Evolutionary conservation across 2,113 vertebrate genomes (phyloP).

Genomic region (Eptatretus burgeri): DNA sequence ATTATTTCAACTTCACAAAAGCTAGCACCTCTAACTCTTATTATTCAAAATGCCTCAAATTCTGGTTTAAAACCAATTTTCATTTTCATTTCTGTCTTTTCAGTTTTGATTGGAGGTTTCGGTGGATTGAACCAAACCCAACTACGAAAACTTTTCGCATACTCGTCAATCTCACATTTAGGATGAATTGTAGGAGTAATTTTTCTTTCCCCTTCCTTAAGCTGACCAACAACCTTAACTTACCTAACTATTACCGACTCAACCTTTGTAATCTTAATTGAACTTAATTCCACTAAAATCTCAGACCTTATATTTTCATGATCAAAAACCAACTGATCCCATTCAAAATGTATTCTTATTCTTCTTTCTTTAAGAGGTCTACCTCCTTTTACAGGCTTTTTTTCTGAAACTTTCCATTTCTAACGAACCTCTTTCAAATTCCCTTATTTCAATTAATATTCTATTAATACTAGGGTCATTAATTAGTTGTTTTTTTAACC

Average conservation of each 20-base stretch:
- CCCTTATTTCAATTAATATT: background rate
- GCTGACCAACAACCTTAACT: accelerated
- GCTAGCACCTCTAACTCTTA: conserved; percentile 9
- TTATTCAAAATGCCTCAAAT: background rate
- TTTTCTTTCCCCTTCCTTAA: background rate
- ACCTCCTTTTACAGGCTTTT: background rate
- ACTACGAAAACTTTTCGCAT: conserved; percentile 13
- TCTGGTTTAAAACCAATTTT: accelerated
- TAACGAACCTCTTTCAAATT: background rate
- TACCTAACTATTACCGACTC: conserved; percentile 11
- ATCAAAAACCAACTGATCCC: background rate
- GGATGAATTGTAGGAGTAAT: conserved; percentile 9
- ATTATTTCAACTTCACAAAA: conserved; percentile 13
- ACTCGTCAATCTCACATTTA: conserved; percentile 12
- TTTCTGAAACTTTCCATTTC: background rate
- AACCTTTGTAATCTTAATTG: conserved; percentile 8
- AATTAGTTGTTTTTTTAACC: background rate
- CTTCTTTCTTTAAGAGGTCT: background rate
- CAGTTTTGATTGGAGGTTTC: background rate
- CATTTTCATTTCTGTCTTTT: accelerated
- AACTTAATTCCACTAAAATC: background rate
- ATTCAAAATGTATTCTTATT: background rate
- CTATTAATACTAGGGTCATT: background rate
- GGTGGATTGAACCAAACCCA: conserved; percentile 14
- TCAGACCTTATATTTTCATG: background rate